These are phyloP conservation scores for Scaptomyza montana DNA, from an alignment of 1,140 invertebrate genomes.

Conservation along the genomic window DNA sequence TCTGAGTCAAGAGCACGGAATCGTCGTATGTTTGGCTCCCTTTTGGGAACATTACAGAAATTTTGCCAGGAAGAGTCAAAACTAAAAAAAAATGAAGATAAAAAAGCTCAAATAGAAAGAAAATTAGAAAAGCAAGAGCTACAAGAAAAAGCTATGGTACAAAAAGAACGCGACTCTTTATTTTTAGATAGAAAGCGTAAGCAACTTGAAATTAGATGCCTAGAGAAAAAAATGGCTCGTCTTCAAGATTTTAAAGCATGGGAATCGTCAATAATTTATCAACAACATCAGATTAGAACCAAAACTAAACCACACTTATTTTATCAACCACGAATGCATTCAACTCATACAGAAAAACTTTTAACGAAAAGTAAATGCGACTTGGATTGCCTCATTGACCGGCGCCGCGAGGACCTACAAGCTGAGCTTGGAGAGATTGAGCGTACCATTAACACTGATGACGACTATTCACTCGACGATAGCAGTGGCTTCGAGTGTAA, in stretches of 20 bases:
- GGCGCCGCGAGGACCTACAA: slow-evolving; percentile 54
- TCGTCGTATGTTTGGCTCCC: slow-evolving; percentile 96
- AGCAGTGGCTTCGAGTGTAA: slow-evolving; percentile 33
- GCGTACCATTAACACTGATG: slow-evolving; percentile 51
- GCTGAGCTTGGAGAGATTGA: slow-evolving; percentile 60
- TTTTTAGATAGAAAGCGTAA: slow-evolving; percentile 94
- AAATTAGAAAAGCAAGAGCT: slow-evolving; percentile 96
- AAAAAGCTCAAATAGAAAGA: slow-evolving; percentile 93
- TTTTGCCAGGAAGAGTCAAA: slow-evolving; percentile 97
- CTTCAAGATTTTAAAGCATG: slow-evolving; percentile 94
- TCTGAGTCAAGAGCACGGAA: slow-evolving; percentile 93
- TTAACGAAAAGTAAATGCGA: slow-evolving; percentile 54
- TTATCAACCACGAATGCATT: slow-evolving; percentile 89
- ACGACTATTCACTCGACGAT: slow-evolving; percentile 50
- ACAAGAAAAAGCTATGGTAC: slow-evolving; percentile 93
- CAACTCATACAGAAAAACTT: slow-evolving; percentile 51
- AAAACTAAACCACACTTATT: slow-evolving; percentile 94
- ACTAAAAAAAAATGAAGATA: slow-evolving; percentile 89
- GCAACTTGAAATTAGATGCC: slow-evolving; percentile 92
- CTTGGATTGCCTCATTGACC: slow-evolving; percentile 48
- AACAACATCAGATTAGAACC: slow-evolving; percentile 94
- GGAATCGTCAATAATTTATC: slow-evolving; percentile 91
- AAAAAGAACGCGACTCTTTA: slow-evolving; percentile 92
- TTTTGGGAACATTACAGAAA: slow-evolving; percentile 96
- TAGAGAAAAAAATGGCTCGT: slow-evolving; percentile 96